Evolutionary conservation across 2,888 invertebrate genomes (phyloP), one percentile per base, ranked within the genome.

Genomic region (Entomobrya proxima): DNA sequence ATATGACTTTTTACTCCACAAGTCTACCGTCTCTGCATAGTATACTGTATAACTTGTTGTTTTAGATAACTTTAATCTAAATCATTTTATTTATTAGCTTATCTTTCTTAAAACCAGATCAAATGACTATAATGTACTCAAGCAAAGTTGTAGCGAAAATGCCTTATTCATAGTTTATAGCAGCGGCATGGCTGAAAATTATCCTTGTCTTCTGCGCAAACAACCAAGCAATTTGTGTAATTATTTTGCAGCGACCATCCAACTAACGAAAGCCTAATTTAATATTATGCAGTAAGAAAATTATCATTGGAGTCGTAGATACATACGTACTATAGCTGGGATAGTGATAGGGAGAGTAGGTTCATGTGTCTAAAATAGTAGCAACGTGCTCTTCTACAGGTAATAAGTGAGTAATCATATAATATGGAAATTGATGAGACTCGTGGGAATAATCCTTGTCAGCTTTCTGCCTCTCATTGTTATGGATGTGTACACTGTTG

Each of bases 391-490:
- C 37, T 37, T 4, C 40, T 21, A 40, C 18, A 13, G 40, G 40
- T 40, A 40, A 32, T 61, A 15, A 64, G 35, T 32, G 11, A 21
- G 24, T 52, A 32, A 75, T 75, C 64, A 37, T 72, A 74, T 52
- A 83, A 76, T 83, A 83, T 83, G 83, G 69, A 83, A 83, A 83
- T 77, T 83, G 77, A 83, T 83, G 83, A 83, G 83, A 83, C 83
- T 77, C 83, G 83, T 83, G 83, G 83, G 83, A 83, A 83, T 77
- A 67, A 77, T 67, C 35, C 77, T 52, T 83, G 37, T 67, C 52
- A 69, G 83, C 77, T 83, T 83, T 83, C 77, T 58, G 61, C 44
- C 32, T 5, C 47, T 30, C n/a, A 4, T 2, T 67, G 15, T 21
- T n/a, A 32, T 27, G 13, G 27, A 61, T 50, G 47, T 18, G n/a